Evolutionary conservation across 2,888 invertebrate genomes (phyloP), one percentile per base, ranked within the genome.

Genomic region (Galerucella nymphaeae): DNA sequence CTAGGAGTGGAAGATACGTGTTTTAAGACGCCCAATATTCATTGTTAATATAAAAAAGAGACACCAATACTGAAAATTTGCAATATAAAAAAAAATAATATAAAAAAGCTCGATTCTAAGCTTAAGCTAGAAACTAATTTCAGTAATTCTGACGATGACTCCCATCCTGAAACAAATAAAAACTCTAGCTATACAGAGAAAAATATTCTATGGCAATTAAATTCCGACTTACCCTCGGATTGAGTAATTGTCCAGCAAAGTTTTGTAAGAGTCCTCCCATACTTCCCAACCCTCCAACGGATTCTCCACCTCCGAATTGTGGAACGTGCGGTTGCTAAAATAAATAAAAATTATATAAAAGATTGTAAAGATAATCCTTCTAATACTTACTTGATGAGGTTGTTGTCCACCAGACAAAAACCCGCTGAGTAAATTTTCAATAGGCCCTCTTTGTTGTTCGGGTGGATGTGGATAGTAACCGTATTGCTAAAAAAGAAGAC

Each of bases 211-310:
- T 38, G 8, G 30, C 8, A 64, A 4, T 13, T 23, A 65, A 9
- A 65, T 16, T 42, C 20, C 16, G 16, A 63, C 70, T 63, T 64
- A 70, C 70, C 45, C 66, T 76, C 64, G 80, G 83, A 66, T 80
- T 80, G 10, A 85, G 75, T 13, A 85, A 76, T 58, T 82, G 79
- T 16, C 84, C 83, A 23, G 85, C 85, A 57, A 85, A 80, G 71
- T 80, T 81, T 55, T 80, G 77, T 61, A 86, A 78, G 63, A 86
- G 75, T 14, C 84, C 84, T 23, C 85, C 84, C 73, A 86, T 81
- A 73, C 84, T 84, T 23, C 86, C 86, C 14, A 86, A 76, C 18
- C 85, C 85, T 48, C 85, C 85, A 30, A 85, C 74, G 18, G 84
- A 84, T 50, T 82, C 83, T 58, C 83, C 79, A 62, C 80, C 82